phyloP scores from a whole-genome alignment of 64 coral and sea anemone genomes.

The Cladopsammia gracilis region DNA sequence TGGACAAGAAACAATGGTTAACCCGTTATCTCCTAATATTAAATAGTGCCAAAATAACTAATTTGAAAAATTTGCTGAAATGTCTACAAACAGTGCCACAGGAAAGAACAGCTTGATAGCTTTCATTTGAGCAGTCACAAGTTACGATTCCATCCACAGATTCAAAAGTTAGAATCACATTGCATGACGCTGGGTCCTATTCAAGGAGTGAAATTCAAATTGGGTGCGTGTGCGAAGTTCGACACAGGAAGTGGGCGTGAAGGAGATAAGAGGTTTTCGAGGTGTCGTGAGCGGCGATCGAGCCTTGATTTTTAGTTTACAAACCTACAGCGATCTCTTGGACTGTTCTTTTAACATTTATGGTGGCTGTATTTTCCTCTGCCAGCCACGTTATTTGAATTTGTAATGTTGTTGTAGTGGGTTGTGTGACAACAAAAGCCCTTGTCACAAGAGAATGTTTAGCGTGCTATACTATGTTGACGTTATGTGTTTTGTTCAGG shows the following conservation, averaged over 20 bases:
- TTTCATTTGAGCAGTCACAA: background rate
- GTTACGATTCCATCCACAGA: background rate
- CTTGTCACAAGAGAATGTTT: slow-evolving; percentile 9
- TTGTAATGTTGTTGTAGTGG: slow-evolving; percentile 62
- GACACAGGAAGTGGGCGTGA: slow-evolving; percentile 56
- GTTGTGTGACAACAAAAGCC: slow-evolving; percentile 14
- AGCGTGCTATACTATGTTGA: slow-evolving; percentile 14
- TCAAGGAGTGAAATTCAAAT: background rate
- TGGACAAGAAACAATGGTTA: too few relatives aligned
- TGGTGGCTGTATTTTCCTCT: slow-evolving; percentile 59
- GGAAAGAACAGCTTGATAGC: background rate
- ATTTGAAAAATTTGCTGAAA: background rate
- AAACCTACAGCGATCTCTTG: background rate
- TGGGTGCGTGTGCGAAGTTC: background rate
- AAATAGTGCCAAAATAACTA: too few relatives aligned
- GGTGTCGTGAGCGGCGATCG: background rate
- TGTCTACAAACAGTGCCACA: background rate
- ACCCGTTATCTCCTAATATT: too few relatives aligned
- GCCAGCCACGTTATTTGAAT: slow-evolving; percentile 73
- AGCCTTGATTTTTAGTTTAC: background rate
- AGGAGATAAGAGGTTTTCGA: background rate
- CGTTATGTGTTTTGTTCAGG: slow-evolving; percentile 25
- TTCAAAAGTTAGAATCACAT: background rate
- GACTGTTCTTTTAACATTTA: slow-evolving; percentile 24
- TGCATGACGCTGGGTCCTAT: background rate